Evolutionary conservation across 2,113 vertebrate genomes (phyloP).

Genomic region (Hemicordylus capensis): DNA sequence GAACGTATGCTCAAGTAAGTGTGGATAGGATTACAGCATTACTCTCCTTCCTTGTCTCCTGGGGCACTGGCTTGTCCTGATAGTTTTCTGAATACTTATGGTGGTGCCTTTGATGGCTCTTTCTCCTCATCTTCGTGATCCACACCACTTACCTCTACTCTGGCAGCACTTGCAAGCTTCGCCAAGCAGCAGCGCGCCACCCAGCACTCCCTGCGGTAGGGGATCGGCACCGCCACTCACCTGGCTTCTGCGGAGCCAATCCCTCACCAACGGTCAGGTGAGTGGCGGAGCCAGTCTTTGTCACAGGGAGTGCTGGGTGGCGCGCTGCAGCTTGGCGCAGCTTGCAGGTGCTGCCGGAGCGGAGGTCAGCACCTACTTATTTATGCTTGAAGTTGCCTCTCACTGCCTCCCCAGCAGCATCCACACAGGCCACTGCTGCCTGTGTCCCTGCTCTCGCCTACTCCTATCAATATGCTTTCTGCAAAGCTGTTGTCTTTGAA

Average conservation of each 20-base stretch:
- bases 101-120: neutral
- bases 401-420: too few species aligned
- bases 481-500: neutral
- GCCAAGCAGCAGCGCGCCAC: too few species aligned
- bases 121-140: neutral
- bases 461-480: neutral
- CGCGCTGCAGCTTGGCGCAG: too few species aligned
- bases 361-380: too few species aligned
- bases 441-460: neutral
- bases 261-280: too few species aligned
- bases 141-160: neutral
- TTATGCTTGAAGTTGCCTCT: too few species aligned
- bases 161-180: neutral
- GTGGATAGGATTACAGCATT: neutral
- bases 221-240: too few species aligned
- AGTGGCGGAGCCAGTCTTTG: too few species aligned
- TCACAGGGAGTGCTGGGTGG: too few species aligned
- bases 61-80: neutral
- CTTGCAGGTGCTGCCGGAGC: too few species aligned
- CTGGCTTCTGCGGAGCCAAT: too few species aligned
- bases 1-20: neutral
- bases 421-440: neutral
- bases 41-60: neutral
- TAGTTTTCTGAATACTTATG: neutral
- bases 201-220: too few species aligned